Evolutionary conservation across 2,888 invertebrate species (phyloP).

Genomic region (Lacanobia wlatinum): DNA sequence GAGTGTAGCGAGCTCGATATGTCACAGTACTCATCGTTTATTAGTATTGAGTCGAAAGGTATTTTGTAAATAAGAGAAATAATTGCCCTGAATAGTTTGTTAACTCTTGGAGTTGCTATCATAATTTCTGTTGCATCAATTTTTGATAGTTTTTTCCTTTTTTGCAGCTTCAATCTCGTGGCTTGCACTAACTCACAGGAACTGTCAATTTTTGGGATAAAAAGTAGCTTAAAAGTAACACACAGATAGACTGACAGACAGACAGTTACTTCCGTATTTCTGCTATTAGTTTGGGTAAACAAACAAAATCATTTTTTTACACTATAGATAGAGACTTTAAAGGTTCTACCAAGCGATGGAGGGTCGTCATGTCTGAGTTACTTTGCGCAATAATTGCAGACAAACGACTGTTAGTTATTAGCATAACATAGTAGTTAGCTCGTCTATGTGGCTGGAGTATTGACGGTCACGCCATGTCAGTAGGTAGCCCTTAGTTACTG

Average conservation of each 20-base stretch:
- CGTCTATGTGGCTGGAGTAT: not conserved
- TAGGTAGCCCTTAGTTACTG: slow-evolving; percentile 11
- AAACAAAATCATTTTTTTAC: no score
- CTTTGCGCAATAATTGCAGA: slow-evolving; percentile 2
- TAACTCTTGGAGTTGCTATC: not conserved
- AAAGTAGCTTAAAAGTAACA: no score
- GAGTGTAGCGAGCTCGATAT: not conserved
- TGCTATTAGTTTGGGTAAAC: no score
- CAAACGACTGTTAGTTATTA: slow-evolving; percentile 10
- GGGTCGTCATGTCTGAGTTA: not conserved
- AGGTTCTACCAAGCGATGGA: not conserved
- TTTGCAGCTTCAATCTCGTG: no score
- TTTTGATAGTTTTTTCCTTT: no score
- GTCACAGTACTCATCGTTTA: not conserved
- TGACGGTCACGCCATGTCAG: slow-evolving; percentile 19
- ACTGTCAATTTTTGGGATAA: no score
- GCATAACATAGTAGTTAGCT: not conserved
- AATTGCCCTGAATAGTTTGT: not conserved
- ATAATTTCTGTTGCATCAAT: not conserved
- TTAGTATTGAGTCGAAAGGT: not conserved
- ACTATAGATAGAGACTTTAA: not conserved
- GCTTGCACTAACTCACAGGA: no score
- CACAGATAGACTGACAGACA: no score
- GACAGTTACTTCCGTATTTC: no score
- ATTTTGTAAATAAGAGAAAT: not conserved